Base-by-base conservation (phyloP, 2,888 invertebrate genomes). In the Campoletis raptor region DNA sequence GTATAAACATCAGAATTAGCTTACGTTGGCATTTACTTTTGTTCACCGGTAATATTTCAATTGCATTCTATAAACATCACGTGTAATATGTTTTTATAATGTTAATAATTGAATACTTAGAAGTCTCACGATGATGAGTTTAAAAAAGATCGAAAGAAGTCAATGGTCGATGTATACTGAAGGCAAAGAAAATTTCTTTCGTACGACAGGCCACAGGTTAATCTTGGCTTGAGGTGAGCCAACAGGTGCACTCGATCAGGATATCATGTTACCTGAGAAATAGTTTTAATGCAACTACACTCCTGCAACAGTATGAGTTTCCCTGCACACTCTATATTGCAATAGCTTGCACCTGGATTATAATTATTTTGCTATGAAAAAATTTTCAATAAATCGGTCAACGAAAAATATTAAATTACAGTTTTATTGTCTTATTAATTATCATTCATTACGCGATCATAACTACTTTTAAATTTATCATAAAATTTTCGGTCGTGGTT, bases 171-270 rank as follows among this genome's bases (percentile, higher is more conserved):
- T 85, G 30, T 40, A 74, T 69, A 69, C n/a, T 52, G 61, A 45
- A 24, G 24, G 48, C 72, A 45, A 79, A 83, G 36, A 52, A 74
- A 66, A 79, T 83, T 61, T 64, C 54, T 40, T 67, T 67, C 54
- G 8, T 37, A 73, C 73, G 10, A 79, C 85, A 87, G 83, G 82
- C 87, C 88, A 89, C 81, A 90, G 85, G 89, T 73, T 89, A 91
- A 89, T 91, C 89, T 90, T 90, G 89, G 90, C 91, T 92, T 91
- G 90, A 90, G 92, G 90, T 92, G 92, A 92, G 91, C 91, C 91
- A 92, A 92, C 92, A 92, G 92, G 91, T 92, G 92, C 90, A 91
- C 86, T 88, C 86, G 92, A 92, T 87, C 91, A 92, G 92, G 92
- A 81, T 88, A 90, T 90, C 91, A 92, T 90, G 88, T 91, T 90